Base-by-base conservation (phyloP, 2,888 invertebrate species). In the Watsonalla binaria region DNA sequence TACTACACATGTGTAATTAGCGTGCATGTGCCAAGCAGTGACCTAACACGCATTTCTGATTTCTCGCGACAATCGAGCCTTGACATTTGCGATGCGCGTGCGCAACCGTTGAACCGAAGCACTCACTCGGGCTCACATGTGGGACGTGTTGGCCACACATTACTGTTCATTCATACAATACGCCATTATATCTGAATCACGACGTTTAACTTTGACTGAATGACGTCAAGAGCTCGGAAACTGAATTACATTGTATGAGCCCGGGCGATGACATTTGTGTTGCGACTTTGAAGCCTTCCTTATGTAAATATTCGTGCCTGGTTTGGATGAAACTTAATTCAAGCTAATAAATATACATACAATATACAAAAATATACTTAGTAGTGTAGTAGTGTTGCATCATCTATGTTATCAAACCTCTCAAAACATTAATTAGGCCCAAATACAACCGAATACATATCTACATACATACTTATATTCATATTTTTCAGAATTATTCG, bases 81-180 rank as follows among this genome's bases (percentile, higher is more conserved):
- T 86, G 86, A 82, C 85, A 85, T 86, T 83, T 82, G 77, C 71
- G 66, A 64, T 60, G 76, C 69, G 75, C 80, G 82, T 81, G 79
- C 74, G 66, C 70, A 77, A 67, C 68, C 84, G 75, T 77, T 85
- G 86, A 86, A 84, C 87, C 70, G 81, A 63, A 48, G 71, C 66
- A 62, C 67, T 70, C 75, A 73, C 74, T 76, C 66, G 67, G 70
- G 58, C 76, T 78, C 80, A 76, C 78, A 84, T 80, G 75, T 80
- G 75, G 73, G 71, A 70, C 77, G 63, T 57, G 74, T 66, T 58
- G 72, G 68, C 71, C 63, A 72, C 65, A 63, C 56, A 79, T 80
- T 78, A 82, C 71, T 68, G 76, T 76, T 75, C 78, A 74, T 78
- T 79, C 78, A 82, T 76, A 86, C 84, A 85, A 84, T 85, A 78